These are phyloP conservation scores for Metaphire vulgaris DNA, from an alignment of 1,140 invertebrate genomes.

Conservation along the genomic window DNA sequence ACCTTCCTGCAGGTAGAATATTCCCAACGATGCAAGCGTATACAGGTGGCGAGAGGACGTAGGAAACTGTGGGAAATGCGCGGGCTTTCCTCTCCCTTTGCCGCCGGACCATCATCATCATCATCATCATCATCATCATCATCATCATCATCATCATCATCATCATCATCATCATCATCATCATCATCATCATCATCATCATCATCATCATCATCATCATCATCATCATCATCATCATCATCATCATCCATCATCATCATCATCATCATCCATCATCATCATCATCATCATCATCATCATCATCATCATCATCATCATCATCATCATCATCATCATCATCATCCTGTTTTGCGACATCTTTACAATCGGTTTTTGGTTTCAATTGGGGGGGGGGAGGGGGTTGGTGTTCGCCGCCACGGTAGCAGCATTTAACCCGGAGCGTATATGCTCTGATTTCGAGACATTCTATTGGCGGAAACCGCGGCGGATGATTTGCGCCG, in stretches of 20 bases:
- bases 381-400: too few species aligned
- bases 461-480: too few species aligned
- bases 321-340: conserved; percentile 1
- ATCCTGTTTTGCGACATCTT: neutral
- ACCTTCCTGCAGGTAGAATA: too few species aligned
- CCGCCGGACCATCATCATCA: too few species aligned
- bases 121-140: too few species aligned
- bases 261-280: conserved; percentile 2
- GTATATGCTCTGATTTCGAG: neutral
- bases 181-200: conserved; percentile 2
- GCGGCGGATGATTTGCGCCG: too few species aligned
- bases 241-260: conserved; percentile 2
- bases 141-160: neutral
- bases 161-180: neutral
- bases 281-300: conserved; percentile 3
- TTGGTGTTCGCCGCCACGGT: neutral
- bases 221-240: conserved; percentile 2
- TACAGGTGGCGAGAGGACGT: too few species aligned
- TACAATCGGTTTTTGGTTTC: too few species aligned
- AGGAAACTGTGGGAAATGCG: too few species aligned
- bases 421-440: neutral
- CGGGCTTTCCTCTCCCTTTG: too few species aligned
- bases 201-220: neutral
- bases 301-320: conserved; percentile 2
- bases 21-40: too few species aligned